These are phyloP conservation scores for Marronus borbonicus DNA, from an alignment of 2,888 invertebrate genomes.

Conservation along the genomic window DNA sequence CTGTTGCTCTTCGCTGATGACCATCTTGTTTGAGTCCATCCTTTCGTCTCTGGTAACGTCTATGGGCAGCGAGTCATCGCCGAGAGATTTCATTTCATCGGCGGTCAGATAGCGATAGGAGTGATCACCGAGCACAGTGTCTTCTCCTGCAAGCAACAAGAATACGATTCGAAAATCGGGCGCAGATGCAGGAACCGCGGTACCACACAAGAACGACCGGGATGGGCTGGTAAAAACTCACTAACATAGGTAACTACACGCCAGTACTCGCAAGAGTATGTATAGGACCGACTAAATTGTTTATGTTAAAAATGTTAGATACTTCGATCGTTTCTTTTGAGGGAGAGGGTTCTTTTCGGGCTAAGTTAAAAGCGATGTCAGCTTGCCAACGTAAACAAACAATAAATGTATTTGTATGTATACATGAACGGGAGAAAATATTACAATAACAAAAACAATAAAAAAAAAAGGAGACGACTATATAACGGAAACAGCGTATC, in stretches of 20 bases:
- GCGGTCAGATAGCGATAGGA: conserved; percentile 94
- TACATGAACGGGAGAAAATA: not conserved
- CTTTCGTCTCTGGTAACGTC: conserved; percentile 94
- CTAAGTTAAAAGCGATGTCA: conserved; percentile 54
- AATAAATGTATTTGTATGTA: conserved; percentile 14
- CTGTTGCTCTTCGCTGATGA: conserved; percentile 71
- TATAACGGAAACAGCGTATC: conserved; percentile 37
- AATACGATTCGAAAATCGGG: conserved; percentile 21
- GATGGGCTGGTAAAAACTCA: conserved; percentile 33
- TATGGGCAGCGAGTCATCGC: conserved; percentile 93
- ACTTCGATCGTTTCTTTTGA: not conserved
- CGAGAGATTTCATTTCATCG: conserved; percentile 96
- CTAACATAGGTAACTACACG: not conserved
- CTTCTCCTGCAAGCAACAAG: conserved; percentile 80
- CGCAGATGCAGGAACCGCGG: not conserved
- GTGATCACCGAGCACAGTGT: conserved; percentile 91
- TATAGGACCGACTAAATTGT: conserved; percentile 11
- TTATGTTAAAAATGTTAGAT: conserved; percentile 1
- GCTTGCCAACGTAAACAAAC: conserved; percentile 56
- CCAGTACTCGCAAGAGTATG: not conserved
- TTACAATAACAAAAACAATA: not conserved
- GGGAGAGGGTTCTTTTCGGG: conserved; percentile 26
- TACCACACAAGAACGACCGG: conserved; percentile 19
- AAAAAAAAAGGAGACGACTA: conserved; percentile 45
- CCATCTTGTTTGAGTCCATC: conserved; percentile 79